Evolutionary conservation across 2,113 vertebrate genomes (phyloP), one percentile per base, ranked within the genome.

Genomic region (Ictidomys tridecemlineatus): DNA sequence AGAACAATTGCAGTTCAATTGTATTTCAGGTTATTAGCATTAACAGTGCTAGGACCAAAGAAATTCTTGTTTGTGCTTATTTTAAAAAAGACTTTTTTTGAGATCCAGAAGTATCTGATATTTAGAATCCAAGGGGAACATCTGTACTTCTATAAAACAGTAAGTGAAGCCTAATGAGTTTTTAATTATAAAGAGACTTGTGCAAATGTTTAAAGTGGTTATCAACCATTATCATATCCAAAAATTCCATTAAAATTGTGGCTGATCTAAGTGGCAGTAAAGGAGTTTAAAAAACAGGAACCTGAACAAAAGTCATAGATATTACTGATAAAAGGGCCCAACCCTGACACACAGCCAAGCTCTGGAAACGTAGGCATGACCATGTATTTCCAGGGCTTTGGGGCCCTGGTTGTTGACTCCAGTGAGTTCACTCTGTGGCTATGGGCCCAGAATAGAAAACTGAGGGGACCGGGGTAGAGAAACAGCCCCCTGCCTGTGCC

Each of bases 141-240:
- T 87, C 74, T 95, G 89, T 92, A 96, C 93, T 83, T 95, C 88
- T 97, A 98, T 92, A 97, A 95, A 97, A 96, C 72, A 95, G 70
- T 84, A 97, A 89, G 93, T 89, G 93, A 94, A 93, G 67, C 84
- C 94, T 69, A 82, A 83, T 93, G 96, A 84, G 30, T 79, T 96
- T 88, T 95, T 91, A 48, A 93, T 94, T 97, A 96, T 74, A 98
- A 97, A 97, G 94, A 97, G 76, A 88, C 56, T 97, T 97, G 92
- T 96, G 96, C 63, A 93, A 97, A 97, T 89, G 92, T 79, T 97
- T 97, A 93, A 96, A 90, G 92, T 94, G 96, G 88, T 97, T 94
- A 90, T 85, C 56, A 85, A 96, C 74, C 70, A 87, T 87, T 95
- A 92, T 85, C 84, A 95, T 91, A 92, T 95, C 87, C 90, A 93